Evolutionary conservation across 2,113 vertebrate species (phyloP), one percentile per base, ranked within the genome.

Genomic region (Alethe diademata): DNA sequence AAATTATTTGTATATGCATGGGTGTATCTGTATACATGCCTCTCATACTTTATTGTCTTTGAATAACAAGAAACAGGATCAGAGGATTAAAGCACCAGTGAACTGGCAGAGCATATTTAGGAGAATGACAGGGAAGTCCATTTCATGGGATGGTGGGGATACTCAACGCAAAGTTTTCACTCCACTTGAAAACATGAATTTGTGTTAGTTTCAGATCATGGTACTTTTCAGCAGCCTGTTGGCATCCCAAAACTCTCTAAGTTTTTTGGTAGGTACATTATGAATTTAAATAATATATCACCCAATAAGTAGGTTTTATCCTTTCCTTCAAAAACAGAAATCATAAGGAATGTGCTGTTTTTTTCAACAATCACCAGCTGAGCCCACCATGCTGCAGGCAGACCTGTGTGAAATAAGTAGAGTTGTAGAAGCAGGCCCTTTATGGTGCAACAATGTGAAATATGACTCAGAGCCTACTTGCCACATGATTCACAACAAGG

Each of bases 401-500:
- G 47, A 31, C 5, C 8, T 45, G 8, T 53, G n/a, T 40, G 45
- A 79, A 82, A 14, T 50, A 50, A 25, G 35, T 1, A 26, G 25
- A 69, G 45, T 54, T 3, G 15, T 58, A 24, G 48, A 71, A 56
- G n/a, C 23, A 71, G 28, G 4, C 9, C 12, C 7, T 36, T 71
- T 10, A 24, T n/a, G 19, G 28, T 47, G 60, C 26, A 78, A 22
- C 15, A 56, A 45, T 12, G 14, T 6, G 25, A 19, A 56, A 45
- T 13, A 18, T 7, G 25, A 19, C 22, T 79, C 33, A 72, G 33
- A 50, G 10, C 2, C 8, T 9, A 6, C 7, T 86, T 2, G 2
- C 36, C 7, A 14, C 11, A 33, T 1, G 16, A 54, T 36, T 71
- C 18, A 51, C 2, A 38, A 8, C 0, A 0, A 6, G 12, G 22